These are phyloP conservation scores for Junonia oenone DNA, from an alignment of 2,888 invertebrate species.

Conservation along the genomic window DNA sequence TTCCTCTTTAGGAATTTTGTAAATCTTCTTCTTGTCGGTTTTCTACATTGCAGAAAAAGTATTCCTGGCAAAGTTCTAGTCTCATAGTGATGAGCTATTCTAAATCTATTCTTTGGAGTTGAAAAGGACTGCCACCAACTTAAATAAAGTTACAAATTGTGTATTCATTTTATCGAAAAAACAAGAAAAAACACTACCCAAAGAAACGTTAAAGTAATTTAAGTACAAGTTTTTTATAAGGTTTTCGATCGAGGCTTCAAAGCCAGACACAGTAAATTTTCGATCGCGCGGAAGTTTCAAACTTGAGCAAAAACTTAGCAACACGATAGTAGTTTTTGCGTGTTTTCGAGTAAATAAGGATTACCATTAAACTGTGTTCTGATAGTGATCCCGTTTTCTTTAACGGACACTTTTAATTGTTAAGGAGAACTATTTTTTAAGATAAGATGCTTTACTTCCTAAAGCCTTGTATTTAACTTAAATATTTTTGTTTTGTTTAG, in stretches of 20 bases:
- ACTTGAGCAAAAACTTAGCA: conserved; percentile 18
- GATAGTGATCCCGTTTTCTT: background rate
- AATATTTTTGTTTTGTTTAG: no score
- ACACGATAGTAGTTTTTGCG: conserved; percentile 27
- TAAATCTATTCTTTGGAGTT: no score
- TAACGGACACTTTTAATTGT: background rate
- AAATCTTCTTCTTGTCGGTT: no score
- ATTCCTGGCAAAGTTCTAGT: no score
- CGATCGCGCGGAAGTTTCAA: conserved; percentile 7
- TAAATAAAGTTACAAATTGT: no score
- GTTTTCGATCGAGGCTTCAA: background rate
- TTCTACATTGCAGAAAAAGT: no score
- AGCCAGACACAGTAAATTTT: conserved; percentile 5
- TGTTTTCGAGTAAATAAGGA: conserved; percentile 31
- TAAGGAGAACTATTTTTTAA: background rate
- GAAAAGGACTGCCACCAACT: no score
- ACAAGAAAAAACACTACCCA: background rate
- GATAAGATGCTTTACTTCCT: background rate
- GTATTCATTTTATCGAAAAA: no score
- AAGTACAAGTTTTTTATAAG: background rate
- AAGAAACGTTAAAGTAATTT: no score
- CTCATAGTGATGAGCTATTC: no score
- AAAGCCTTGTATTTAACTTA: background rate
- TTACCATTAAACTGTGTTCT: background rate
- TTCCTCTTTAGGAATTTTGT: no score